Percentiles rank a stretch among this genome's conserved stretches.
Evolutionary conservation across 2,113 vertebrate species (phyloP).

Genomic region (Pithys albifrons): DNA sequence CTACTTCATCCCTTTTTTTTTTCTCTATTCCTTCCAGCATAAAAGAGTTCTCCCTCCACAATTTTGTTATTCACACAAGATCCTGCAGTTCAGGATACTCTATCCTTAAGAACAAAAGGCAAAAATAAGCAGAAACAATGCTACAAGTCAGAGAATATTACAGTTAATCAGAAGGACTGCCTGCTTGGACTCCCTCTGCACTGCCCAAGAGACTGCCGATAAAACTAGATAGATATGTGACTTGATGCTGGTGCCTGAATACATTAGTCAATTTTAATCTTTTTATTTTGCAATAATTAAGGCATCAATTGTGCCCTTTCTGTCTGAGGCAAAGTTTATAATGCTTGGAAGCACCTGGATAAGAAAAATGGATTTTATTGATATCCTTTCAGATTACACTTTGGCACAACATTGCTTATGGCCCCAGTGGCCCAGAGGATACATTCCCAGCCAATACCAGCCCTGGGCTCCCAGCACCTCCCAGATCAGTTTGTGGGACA

Average conservation of each 20-base stretch:
- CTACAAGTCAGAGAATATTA: conserved; percentile 2
- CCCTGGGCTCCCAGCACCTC: accelerated
- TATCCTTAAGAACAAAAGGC: conserved; percentile 4
- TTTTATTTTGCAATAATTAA: conserved; percentile 72
- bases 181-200: background rate
- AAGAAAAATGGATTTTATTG: conserved; percentile 13
- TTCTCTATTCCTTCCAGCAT: background rate
- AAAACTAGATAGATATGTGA: conserved; percentile 54
- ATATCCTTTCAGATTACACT: conserved; percentile 37
- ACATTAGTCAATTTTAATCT: conserved; percentile 70
- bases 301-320: conserved; percentile 43
- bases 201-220: conserved; percentile 28
- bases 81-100: background rate
- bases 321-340: conserved; percentile 51
- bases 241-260: conserved; percentile 51
- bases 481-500: background rate
- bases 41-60: background rate
- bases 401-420: background rate
- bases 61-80: background rate
- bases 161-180: conserved; percentile 34
- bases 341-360: background rate
- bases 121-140: conserved; percentile 2
- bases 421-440: background rate
- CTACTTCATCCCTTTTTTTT: background rate
- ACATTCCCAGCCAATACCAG: background rate